Percentiles rank a stretch among this genome's conserved stretches.
These are phyloP conservation scores for Orussus abietinus DNA, from an alignment of 1,140 invertebrate species.

Conservation along the genomic window DNA sequence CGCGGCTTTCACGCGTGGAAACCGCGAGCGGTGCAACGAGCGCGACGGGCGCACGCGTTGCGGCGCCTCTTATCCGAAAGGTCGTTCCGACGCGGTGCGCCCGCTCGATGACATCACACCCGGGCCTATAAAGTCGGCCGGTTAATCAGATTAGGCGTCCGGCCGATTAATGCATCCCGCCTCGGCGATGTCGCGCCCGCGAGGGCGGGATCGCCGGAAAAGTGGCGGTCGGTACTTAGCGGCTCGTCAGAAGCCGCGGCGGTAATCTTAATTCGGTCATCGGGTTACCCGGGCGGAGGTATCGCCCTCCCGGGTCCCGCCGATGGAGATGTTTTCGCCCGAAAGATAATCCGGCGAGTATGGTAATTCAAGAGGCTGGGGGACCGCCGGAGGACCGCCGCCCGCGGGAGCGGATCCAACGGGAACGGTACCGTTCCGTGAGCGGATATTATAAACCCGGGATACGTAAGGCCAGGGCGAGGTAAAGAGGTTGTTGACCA, in stretches of 20 bases:
- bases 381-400: slow-evolving; percentile 7
- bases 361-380: slow-evolving; percentile 41
- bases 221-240: slow-evolving; percentile 44
- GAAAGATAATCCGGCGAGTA: slow-evolving; percentile 45
- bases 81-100: too few species aligned
- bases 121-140: neutral
- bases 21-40: too few species aligned
- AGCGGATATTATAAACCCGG: slow-evolving; percentile 20
- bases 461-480: slow-evolving; percentile 14
- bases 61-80: too few species aligned
- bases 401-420: slow-evolving; percentile 1
- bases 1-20: too few species aligned
- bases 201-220: too few species aligned
- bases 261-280: slow-evolving; percentile 52
- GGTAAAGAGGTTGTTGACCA: slow-evolving; percentile 42
- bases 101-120: neutral
- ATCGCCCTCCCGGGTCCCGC: too few species aligned
- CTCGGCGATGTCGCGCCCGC: too few species aligned
- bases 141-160: neutral
- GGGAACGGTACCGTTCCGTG: slow-evolving; percentile 20
- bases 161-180: neutral
- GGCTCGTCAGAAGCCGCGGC: slow-evolving; percentile 42
- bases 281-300: slow-evolving; percentile 36
- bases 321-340: slow-evolving; percentile 45
- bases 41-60: too few species aligned